Evolutionary conservation across 2,113 vertebrate species (phyloP).

Genomic region (Narcine bancroftii): DNA sequence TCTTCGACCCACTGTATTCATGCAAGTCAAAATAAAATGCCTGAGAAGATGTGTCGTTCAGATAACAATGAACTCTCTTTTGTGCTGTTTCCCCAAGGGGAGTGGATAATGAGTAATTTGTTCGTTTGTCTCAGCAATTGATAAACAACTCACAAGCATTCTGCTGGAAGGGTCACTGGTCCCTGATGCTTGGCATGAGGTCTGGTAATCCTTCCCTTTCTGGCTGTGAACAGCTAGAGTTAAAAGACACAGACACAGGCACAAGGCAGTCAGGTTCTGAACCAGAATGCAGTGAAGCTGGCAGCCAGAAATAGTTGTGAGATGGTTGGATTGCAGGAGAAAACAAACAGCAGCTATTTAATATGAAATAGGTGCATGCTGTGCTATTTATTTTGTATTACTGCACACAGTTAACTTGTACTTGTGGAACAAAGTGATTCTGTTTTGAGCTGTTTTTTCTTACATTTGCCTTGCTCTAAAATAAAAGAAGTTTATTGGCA

Average conservation of each 20-base stretch:
- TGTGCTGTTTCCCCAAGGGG: neutral
- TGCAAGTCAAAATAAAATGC: slow-evolving; percentile 6
- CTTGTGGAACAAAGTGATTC: neutral
- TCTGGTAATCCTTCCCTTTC: neutral
- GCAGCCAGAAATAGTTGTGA: neutral
- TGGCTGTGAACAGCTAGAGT: neutral
- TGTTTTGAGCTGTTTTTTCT: neutral
- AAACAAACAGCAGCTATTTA: neutral
- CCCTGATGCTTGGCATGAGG: neutral
- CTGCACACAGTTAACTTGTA: neutral
- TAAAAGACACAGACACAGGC: slow-evolving; percentile 8
- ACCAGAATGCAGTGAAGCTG: neutral
- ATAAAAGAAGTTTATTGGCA: neutral
- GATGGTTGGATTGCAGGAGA: neutral
- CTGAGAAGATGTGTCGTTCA: neutral
- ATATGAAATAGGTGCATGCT: neutral
- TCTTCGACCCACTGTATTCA: neutral
- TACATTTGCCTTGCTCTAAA: neutral
- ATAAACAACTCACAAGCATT: neutral
- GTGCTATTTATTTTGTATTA: neutral
- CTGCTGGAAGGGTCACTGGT: neutral
- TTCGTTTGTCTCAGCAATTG: neutral
- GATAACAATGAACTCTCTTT: neutral
- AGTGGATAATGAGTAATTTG: neutral
- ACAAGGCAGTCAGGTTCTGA: neutral